A percentile compares a stretch with the other conserved stretches of the same genome.
Evolutionary conservation across 2,113 vertebrate species (phyloP).

Genomic region (Proterorhinus semilunaris): DNA sequence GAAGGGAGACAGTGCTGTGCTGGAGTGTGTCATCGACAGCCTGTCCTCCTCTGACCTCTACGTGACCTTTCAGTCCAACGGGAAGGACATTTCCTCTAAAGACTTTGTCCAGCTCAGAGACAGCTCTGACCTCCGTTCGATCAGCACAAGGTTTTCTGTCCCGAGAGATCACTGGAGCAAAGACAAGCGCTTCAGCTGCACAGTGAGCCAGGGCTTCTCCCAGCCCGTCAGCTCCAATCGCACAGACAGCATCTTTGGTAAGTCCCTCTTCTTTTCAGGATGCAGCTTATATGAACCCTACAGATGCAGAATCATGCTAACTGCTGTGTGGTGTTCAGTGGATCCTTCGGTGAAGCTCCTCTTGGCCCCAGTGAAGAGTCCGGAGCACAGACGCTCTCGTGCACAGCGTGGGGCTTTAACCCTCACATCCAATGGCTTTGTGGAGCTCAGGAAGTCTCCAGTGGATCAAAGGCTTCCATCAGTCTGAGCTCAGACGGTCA

Average conservation of each 20-base stretch:
- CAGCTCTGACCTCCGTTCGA: conserved; percentile 16
- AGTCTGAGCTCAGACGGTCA: conserved; percentile 47
- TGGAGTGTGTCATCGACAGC: conserved; percentile 56
- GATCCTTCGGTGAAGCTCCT: conserved; percentile 55
- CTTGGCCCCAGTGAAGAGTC: conserved; percentile 26
- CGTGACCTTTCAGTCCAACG: conserved; percentile 46
- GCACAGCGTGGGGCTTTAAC: conserved; percentile 58
- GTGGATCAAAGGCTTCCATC: not conserved
- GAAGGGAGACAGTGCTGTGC: conserved; percentile 25
- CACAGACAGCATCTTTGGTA: conserved; percentile 4
- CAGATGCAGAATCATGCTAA: not conserved
- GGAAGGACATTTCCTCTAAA: not conserved
- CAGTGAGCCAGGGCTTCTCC: conserved; percentile 5
- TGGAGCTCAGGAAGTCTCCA: not conserved
- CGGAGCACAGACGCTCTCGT: conserved; percentile 49
- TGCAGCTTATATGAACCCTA: not conserved
- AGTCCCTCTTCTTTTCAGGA: not conserved
- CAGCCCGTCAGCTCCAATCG: not conserved
- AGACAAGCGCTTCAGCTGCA: not conserved
- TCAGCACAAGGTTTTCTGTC: conserved; percentile 37
- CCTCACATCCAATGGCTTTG: conserved; percentile 65
- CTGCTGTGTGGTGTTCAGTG: conserved; percentile 32
- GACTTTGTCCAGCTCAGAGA: conserved; percentile 38
- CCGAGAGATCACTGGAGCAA: not conserved
- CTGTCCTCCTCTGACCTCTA: conserved; percentile 48